phyloP scores from a whole-genome alignment of 1,140 invertebrate species.

The Hyles euphorbiae region DNA sequence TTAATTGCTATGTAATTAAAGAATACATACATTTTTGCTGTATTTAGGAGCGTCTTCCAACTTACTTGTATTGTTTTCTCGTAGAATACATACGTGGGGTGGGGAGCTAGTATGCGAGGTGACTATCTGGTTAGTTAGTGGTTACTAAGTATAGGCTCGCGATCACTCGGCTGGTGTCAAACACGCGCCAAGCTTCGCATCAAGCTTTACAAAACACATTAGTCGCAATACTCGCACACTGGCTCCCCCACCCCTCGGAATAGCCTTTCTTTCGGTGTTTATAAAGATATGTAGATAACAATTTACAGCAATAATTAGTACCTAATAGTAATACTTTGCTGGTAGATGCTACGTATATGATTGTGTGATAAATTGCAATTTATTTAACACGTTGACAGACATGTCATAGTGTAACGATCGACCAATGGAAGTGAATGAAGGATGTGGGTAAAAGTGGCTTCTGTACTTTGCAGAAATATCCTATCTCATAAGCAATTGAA shows the following conservation, averaged over 20 bases:
- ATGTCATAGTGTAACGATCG: no score
- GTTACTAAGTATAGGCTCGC: not conserved
- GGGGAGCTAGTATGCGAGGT: constrained; percentile 24
- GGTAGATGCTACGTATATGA: constrained; percentile 66
- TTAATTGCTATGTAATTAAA: constrained; percentile 45
- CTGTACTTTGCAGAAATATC: no score
- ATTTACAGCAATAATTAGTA: constrained; percentile 73
- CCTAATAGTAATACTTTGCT: constrained; percentile 64
- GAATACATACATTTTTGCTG: constrained; percentile 69
- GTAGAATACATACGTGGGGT: constrained; percentile 41
- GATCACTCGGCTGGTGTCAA: not conserved
- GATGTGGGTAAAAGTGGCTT: no score
- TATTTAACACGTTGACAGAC: constrained; percentile 40
- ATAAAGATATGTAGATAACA: constrained; percentile 59
- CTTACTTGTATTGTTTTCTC: constrained; percentile 64
- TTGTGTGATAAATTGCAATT: constrained; percentile 64
- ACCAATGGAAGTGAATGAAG: no score
- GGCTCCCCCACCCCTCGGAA: constrained; percentile 36
- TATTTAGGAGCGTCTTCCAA: constrained; percentile 73
- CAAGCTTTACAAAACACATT: not conserved
- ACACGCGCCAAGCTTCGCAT: not conserved
- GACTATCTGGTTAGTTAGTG: not conserved
- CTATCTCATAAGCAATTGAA: no score
- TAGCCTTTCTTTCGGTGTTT: constrained; percentile 70
- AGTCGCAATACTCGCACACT: constrained; percentile 17